Base-by-base conservation (phyloP, 2,888 invertebrate species). In the Laspeyria flexula region DNA sequence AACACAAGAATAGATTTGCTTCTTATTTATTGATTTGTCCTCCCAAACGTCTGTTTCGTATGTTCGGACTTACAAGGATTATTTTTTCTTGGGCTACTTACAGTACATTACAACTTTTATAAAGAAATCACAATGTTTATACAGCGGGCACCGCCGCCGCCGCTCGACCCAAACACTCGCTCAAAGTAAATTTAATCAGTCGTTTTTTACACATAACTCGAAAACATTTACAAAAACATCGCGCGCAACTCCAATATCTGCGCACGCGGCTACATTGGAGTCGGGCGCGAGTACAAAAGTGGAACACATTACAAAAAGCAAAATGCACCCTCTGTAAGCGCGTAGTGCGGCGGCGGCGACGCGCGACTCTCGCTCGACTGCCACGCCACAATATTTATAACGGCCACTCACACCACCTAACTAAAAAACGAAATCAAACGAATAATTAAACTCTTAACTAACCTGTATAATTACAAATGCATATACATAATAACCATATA, bases 11-110 rank as follows among this genome's bases (percentile, higher is more conserved):
- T 81, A 81, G 85, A 88, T 90, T 90, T 86, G 84, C 86, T 86
- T 90, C 85, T 86, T 89, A 90, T 92, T 92, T 92, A 92, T 91
- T 91, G 86, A 88, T 90, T 86, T 84, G 89, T 90, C 88, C 90
- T 88, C 81, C 81, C 85, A 85, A 83, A 86, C 83, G 52, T 84
- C 84, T 83, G 83, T 87, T 85, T 85, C 79, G 84, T 54, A 85
- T 75, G 89, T 81, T 85, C 69, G 91, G 92, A 91, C 89, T 82
- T 88, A 89, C 89, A 88, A 80, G 85, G 85, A 88, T 91, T 85
- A 90, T 87, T 85, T 87, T 83, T 86, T 80, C 85, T 90, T 88
- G 86, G 83, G 83, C 91, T 92, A 92, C 90, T 90, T 91, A 90
- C 83, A 89, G 80, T 77, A 90, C 86, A 86, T 87, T 89, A 88